Base-by-base conservation (phyloP, 2,888 invertebrate species). In the Gandaritis pyraliata region DNA sequence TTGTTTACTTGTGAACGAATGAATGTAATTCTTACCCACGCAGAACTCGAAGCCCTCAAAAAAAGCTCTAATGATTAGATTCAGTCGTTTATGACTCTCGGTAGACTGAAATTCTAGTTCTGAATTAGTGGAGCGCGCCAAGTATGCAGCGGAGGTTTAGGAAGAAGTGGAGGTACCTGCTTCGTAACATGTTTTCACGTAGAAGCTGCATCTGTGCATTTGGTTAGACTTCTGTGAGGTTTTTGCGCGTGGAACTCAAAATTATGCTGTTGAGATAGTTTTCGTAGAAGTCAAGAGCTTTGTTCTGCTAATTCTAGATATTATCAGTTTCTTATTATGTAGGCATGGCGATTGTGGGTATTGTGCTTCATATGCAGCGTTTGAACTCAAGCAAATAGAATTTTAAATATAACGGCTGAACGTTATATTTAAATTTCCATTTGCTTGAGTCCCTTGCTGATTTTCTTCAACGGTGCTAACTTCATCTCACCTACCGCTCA, bases 121-220 rank as follows among this genome's bases (percentile, higher is more conserved):
- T 23, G 6, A 23, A 6, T 2, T 23, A 23, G 1, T 23, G 23
- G 23, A 23, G 23, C 23, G 3, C 23, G 2, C 23, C 23, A 23
- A n/a, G n/a, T n/a, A n/a, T n/a, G 23, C 1, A 6, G 2, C 3
- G 23, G 2, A 23, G 1, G 23, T 6, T 23, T 23, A 23, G 23
- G 23, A 23, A 23, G 23, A 0, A 23, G 23, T 23, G 6, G 3
- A 6, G 38, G 41, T 16, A 41, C 8, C 8, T 41, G 13, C 13
- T 13, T 41, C 13, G 7, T 41, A 69, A 70, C 67, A 68, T 73
- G 72, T 72, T 78, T 79, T 79, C 73, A 76, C 81, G 80, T 81
- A 80, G 78, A 79, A 81, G 77, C 74, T 73, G 71, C 78, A 81
- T 76, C 80, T 80, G 81, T 73, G 73, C 70, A 64, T 77, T 74